Evolutionary conservation across 2,888 invertebrate genomes (phyloP).

Genomic region (Agapostemon virescens): DNA sequence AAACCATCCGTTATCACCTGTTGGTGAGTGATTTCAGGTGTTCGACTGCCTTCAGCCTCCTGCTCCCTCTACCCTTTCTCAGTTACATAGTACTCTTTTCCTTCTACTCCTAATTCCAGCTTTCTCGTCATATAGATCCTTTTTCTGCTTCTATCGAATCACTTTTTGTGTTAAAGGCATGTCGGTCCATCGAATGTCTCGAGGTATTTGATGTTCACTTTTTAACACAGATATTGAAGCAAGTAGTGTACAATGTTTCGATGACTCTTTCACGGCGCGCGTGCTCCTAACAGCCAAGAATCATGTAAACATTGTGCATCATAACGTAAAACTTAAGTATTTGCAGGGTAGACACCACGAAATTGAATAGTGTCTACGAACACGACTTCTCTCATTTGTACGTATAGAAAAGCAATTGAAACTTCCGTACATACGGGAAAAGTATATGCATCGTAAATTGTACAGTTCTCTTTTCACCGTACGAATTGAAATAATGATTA

Average conservation of each 20-base stretch:
- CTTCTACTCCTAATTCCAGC: slow-evolving; percentile 31
- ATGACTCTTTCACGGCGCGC: neutral
- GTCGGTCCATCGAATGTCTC: slow-evolving; percentile 55
- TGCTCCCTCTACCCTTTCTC: neutral
- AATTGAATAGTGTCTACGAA: slow-evolving; percentile 12
- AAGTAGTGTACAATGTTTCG: slow-evolving; percentile 24
- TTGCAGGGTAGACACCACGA: slow-evolving; percentile 41
- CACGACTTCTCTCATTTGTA: slow-evolving; percentile 30
- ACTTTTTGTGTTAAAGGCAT: slow-evolving; percentile 65
- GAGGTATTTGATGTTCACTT: slow-evolving; percentile 67
- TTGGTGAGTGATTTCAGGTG: slow-evolving; percentile 66
- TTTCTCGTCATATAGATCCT: slow-evolving; percentile 15
- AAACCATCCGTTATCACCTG: slow-evolving; percentile 55
- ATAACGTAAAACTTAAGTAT: slow-evolving; percentile 41
- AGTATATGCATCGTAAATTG: neutral
- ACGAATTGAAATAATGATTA: neutral
- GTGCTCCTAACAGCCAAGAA: neutral
- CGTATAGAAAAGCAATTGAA: slow-evolving; percentile 19
- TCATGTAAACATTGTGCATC: slow-evolving; percentile 11
- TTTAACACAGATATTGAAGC: slow-evolving; percentile 36
- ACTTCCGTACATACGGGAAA: neutral
- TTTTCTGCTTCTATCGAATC: slow-evolving; percentile 26
- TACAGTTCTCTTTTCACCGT: neutral
- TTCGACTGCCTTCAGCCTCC: slow-evolving; percentile 56
- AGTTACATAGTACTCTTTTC: slow-evolving; percentile 32